phyloP scores from a whole-genome alignment of 35 echinoderm and acorn worm species.

The Ptychodera flava region DNA sequence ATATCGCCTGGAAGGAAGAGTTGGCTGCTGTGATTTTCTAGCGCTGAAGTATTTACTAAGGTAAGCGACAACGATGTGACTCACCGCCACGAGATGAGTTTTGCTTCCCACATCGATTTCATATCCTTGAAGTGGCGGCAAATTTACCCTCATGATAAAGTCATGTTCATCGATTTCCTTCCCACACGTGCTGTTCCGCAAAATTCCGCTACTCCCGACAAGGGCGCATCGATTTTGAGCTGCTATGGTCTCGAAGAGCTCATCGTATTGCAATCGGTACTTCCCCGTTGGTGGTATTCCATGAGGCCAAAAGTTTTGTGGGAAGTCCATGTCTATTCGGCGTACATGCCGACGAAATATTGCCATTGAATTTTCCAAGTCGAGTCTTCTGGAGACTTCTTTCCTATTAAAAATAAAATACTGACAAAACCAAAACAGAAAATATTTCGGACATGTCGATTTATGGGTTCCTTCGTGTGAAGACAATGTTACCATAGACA shows the following conservation, averaged over 20 bases:
- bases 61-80: not conserved
- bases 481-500: too few relatives aligned
- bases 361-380: not conserved
- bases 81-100: not conserved
- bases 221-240: slow-evolving; percentile 6
- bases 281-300: not conserved
- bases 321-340: not conserved
- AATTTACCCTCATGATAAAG: slow-evolving; percentile 14
- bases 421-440: too few relatives aligned
- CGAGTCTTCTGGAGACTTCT: too few relatives aligned
- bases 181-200: slow-evolving; percentile 7
- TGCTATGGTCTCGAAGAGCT: not conserved
- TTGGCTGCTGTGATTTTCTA: not conserved
- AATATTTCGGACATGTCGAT: too few relatives aligned
- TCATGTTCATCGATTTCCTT: slow-evolving; percentile 28
- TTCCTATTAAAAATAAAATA: too few relatives aligned
- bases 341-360: not conserved
- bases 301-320: not conserved
- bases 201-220: slow-evolving; percentile 14
- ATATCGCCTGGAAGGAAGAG: not conserved
- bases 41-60: not conserved
- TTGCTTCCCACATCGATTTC: slow-evolving; percentile 17
- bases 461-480: too few relatives aligned
- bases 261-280: not conserved
- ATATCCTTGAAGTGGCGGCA: slow-evolving; percentile 3